Percentiles rank a stretch among this genome's conserved stretches.
These are phyloP conservation scores for Drymonia ruficornis DNA, from an alignment of 2,888 invertebrate genomes.

Conservation along the genomic window DNA sequence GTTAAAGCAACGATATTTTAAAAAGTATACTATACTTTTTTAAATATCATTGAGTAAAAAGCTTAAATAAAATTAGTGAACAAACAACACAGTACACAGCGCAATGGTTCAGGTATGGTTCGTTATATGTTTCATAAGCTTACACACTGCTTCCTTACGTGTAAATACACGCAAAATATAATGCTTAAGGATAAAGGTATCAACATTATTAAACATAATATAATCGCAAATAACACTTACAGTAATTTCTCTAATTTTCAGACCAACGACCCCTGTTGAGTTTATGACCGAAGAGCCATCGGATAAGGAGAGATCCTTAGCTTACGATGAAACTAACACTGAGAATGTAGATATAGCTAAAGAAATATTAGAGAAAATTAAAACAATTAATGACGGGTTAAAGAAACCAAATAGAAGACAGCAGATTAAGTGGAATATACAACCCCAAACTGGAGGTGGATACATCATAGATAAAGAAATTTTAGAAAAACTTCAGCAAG, in stretches of 20 bases:
- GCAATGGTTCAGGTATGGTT: constrained; percentile 72
- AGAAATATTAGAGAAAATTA: constrained; percentile 84
- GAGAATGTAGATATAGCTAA: constrained; percentile 49
- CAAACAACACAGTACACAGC: constrained; percentile 31
- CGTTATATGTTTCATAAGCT: constrained; percentile 53
- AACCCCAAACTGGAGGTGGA: constrained; percentile 50
- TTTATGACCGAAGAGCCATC: constrained; percentile 18
- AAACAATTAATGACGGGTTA: constrained; percentile 77
- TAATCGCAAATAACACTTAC: constrained; percentile 11
- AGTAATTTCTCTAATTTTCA: constrained; percentile 46
- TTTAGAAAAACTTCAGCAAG: constrained; percentile 67
- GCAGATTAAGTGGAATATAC: constrained; percentile 55
- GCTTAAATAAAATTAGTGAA: constrained; percentile 35
- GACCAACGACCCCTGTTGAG: constrained; percentile 39
- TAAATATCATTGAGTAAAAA: constrained; percentile 1
- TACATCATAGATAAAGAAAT: constrained; percentile 66
- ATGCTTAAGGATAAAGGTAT: constrained; percentile 42
- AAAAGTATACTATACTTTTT: not conserved
- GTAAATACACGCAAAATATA: constrained; percentile 40
- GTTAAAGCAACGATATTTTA: constrained; percentile 22
- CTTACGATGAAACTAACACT: constrained; percentile 45
- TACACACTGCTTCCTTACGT: constrained; percentile 47
- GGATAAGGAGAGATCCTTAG: constrained; percentile 51
- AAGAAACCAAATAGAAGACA: constrained; percentile 61
- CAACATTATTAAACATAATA: constrained; percentile 11